Evolutionary conservation across 2,888 invertebrate species (phyloP), one percentile per base, ranked within the genome.

Genomic region (Oscheius sp.): DNA sequence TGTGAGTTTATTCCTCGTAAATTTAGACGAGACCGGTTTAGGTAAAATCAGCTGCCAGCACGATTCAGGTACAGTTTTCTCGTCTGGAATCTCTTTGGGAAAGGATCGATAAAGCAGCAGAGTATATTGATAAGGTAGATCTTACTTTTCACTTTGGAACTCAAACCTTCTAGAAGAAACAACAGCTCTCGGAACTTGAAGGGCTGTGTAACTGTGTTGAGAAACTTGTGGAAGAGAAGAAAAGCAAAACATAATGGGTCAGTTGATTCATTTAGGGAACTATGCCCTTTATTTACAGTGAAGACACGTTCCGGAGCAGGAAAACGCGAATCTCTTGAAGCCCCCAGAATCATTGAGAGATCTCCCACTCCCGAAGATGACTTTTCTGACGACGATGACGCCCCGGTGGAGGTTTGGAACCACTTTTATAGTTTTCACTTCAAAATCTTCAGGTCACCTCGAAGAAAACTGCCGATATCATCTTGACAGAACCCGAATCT

Each of bases 11-110:
- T 42, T 21, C 32, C 10, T 66, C 13, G 11, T n/a, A 9, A 10
- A 11, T 21, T n/a, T 11, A 62, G 37, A 63, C 47, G 51, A 33
- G 51, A 1, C 4, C 2, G 33, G 42, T 70, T 58, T 37, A 70
- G 70, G 70, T 70, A 10, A 10, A 58, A 29, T 48, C 21, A 10
- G 29, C 58, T 29, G 50, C 58, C 13, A 10, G 29, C 3, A 10
- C 58, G n/a, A 29, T 70, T 13, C 58, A 70, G 32, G 10, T 9
- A n/a, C 47, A 59, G 33, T 59, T 70, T 33, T 42, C 37, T 37
- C 35, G 37, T 10, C 59, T 70, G 7, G 70, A 70, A 55, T 42
- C 70, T n/a, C 32, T 70, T n/a, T 70, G 70, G 70, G 70, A 70
- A 33, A 70, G 58, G 47, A 70, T 70, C 42, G 70, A 70, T 37